Base-by-base conservation (phyloP, 2,888 invertebrate genomes). In the Apamea crenata region DNA sequence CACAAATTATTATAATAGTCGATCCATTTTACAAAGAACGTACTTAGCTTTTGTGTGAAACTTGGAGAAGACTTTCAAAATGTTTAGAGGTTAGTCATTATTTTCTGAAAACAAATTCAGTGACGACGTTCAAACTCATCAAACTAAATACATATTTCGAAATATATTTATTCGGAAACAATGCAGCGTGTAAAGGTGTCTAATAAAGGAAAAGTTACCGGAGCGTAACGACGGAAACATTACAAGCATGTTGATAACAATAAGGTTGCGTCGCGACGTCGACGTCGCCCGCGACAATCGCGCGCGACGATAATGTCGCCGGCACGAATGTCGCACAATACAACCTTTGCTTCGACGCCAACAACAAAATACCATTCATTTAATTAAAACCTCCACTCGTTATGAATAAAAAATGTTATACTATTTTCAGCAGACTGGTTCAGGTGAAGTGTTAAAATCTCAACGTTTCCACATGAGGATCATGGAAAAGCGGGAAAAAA, bases 371-470 rank as follows among this genome's bases (percentile, higher is more conserved):
- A 94, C 93, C 94, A 94, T 94, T 94, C 94, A 94, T 95, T 96
- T 95, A 96, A 96, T 96, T 96, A 96, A 96, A 96, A 95, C 93
- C 92, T 94, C 91, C 90, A 91, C 91, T 92, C 91, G 91, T 91
- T 89, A 91, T 90, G 93, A 94, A 94, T 93, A 88, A 93, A 94
- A 94, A 94, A 90, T 91, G 93, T 93, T 90, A 93, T 93, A 94
- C 94, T 94, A 94, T 95, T 96, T 95, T 91, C 94, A 94, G 92
- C 94, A 95, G 94, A 94, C 95, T 93, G 94, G 94, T 94, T 93
- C 96, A 95, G 95, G 95, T 96, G 95, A 95, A 96, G 96, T 96
- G 96, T 95, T 96, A 96, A 96, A 96, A 96, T 95, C 96, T 96
- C 96, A 94, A 94, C 96, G 94, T 95, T 96, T 96, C 94, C 94